These are phyloP conservation scores for Heterodera schachtii DNA, from an alignment of 1,140 invertebrate genomes.

Conservation along the genomic window DNA sequence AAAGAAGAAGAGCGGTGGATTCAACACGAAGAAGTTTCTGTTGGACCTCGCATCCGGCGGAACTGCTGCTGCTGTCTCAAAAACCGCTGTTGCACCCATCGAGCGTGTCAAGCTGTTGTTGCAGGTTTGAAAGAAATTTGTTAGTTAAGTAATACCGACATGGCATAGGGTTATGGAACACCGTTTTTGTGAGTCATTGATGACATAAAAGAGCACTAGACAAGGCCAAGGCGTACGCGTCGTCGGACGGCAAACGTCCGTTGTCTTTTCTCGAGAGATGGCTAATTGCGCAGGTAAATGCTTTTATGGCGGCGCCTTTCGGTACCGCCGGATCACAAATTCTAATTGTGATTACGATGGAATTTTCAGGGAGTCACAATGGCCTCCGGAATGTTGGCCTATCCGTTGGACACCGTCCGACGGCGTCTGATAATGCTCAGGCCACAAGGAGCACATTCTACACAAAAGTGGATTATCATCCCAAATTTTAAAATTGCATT, in stretches of 20 bases:
- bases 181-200: no score
- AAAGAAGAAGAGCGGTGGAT: no score
- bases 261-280: slow-evolving; percentile 66
- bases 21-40: no score
- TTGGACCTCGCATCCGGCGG: no score
- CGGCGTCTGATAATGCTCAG: slow-evolving; percentile 71
- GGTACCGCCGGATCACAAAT: neutral
- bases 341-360: neutral
- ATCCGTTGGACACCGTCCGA: slow-evolving; percentile 71
- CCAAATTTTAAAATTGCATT: neutral
- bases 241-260: slow-evolving; percentile 60
- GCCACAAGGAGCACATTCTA: slow-evolving; percentile 69
- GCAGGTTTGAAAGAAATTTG: no score
- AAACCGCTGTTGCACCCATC: no score
- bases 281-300: slow-evolving; percentile 63
- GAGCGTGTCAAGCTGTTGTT: no score
- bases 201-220: no score
- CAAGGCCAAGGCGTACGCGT: slow-evolving; percentile 64
- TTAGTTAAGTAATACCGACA: no score
- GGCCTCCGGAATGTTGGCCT: slow-evolving; percentile 70
- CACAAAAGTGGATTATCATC: slow-evolving; percentile 67
- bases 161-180: no score
- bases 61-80: no score
- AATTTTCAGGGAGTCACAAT: slow-evolving; percentile 68
- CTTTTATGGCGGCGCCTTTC: no score